Percentiles rank a stretch among this genome's conserved stretches.
These are phyloP conservation scores for Drepanosiphum platanoidis DNA, from an alignment of 2,888 invertebrate genomes.

Conservation along the genomic window DNA sequence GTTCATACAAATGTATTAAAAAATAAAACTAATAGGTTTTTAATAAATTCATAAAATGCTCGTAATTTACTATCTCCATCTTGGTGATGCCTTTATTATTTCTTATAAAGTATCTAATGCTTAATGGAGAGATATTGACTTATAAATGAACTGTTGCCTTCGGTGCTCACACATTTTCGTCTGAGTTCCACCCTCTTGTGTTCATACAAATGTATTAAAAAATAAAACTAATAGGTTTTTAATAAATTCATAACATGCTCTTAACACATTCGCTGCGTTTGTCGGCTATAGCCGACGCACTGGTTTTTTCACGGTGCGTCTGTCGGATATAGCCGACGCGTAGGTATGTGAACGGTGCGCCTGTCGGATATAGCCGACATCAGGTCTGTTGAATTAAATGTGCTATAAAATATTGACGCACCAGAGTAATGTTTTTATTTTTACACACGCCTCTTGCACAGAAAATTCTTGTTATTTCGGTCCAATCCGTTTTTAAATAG, in stretches of 20 bases:
- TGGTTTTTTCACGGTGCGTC: too few relatives aligned
- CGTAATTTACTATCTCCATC: neutral
- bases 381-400: too few relatives aligned
- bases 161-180: conserved; percentile 29
- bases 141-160: conserved; percentile 12
- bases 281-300: too few relatives aligned
- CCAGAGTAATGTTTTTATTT: too few relatives aligned
- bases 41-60: neutral
- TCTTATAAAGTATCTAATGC: conserved; percentile 18
- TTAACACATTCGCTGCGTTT: too few relatives aligned
- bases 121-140: conserved; percentile 10
- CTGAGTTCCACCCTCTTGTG: conserved; percentile 55
- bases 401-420: too few relatives aligned
- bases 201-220: conserved; percentile 27
- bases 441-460: too few relatives aligned
- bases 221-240: neutral
- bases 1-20: conserved; percentile 28
- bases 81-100: conserved; percentile 25
- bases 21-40: neutral
- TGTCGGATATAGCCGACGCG: too few relatives aligned
- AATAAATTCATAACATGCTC: neutral
- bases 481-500: too few relatives aligned
- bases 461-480: too few relatives aligned
- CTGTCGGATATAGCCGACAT: too few relatives aligned
- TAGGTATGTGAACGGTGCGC: too few relatives aligned